Percentiles rank a stretch among this genome's conserved stretches.
Evolutionary conservation across 2,888 invertebrate species (phyloP).

Genomic region (Enchytraeus crypticus): DNA sequence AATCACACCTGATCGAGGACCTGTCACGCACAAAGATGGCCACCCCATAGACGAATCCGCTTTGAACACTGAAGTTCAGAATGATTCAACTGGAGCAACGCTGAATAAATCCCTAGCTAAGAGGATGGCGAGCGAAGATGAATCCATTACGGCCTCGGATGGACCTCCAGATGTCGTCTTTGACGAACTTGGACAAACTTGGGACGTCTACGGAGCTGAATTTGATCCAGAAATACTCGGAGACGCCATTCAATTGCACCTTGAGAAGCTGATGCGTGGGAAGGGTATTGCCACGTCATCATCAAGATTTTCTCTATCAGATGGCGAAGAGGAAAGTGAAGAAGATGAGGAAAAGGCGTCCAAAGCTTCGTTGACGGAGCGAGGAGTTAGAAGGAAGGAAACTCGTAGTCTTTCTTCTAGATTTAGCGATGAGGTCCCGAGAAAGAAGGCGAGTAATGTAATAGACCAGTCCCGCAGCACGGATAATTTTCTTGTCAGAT

Average conservation of each 20-base stretch:
- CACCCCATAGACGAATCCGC: no score
- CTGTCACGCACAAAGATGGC: no score
- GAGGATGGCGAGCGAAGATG: no score
- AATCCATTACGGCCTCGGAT: no score
- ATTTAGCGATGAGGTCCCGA: no score
- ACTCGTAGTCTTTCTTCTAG: no score
- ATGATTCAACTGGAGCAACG: no score
- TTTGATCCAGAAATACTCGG: conserved; percentile 32
- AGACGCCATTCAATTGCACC: conserved; percentile 29
- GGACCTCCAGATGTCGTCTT: conserved; percentile 24
- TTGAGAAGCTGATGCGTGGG: conserved; percentile 21
- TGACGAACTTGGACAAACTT: conserved; percentile 33
- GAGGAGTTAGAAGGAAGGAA: no score
- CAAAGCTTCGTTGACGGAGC: neutral
- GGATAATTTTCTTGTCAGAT: neutral
- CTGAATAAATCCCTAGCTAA: no score
- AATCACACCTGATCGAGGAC: no score
- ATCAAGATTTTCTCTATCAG: neutral
- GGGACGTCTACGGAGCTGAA: conserved; percentile 34
- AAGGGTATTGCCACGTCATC: conserved; percentile 1
- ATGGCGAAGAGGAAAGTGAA: neutral
- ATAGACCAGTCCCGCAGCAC: neutral
- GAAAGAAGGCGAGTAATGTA: neutral
- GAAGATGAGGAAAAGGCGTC: neutral
- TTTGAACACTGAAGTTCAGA: no score